Conservation (phyloP, 1,140 invertebrate genomes). For the Himalopsyche phryganea region DNA sequence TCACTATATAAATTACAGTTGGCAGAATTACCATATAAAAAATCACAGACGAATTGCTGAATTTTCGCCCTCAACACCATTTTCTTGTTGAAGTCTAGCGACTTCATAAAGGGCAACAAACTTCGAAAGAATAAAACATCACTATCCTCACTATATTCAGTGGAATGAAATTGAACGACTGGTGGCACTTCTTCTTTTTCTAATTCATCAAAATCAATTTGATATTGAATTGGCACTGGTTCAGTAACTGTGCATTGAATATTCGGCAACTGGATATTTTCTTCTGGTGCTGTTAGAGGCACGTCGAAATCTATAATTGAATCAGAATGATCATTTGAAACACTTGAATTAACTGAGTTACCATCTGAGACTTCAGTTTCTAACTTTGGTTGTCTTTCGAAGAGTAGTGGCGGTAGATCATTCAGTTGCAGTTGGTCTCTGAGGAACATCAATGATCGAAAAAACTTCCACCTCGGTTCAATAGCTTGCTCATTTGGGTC, state of each 20-base stretch:
- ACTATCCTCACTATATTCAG: no score
- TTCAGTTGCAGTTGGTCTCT: not conserved
- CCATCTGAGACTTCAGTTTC: no score
- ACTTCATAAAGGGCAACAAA: slow-evolving; percentile 17
- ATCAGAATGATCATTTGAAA: not conserved
- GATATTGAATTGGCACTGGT: slow-evolving; percentile 9
- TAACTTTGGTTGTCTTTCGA: no score
- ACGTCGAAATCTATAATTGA: not conserved
- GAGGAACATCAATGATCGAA: not conserved
- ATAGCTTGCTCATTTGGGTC: no score
- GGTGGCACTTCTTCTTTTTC: slow-evolving; percentile 14
- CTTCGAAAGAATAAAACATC: slow-evolving; percentile 25
- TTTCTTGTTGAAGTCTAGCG: slow-evolving; percentile 13
- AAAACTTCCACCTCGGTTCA: no score
- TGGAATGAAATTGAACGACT: slow-evolving; percentile 3
- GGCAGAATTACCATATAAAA: no score
- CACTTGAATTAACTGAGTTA: no score
- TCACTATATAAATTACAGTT: no score
- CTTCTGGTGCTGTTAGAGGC: no score
- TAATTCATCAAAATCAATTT: slow-evolving; percentile 22
- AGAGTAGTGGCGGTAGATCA: not conserved
- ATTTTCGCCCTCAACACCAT: slow-evolving; percentile 19
- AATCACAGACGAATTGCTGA: slow-evolving; percentile 21
- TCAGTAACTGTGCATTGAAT: not conserved
- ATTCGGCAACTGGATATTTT: slow-evolving; percentile 2